phyloP scores from a whole-genome alignment of 2,797 vertebrate genomes.

The Bryconaethiops microstoma region DNA sequence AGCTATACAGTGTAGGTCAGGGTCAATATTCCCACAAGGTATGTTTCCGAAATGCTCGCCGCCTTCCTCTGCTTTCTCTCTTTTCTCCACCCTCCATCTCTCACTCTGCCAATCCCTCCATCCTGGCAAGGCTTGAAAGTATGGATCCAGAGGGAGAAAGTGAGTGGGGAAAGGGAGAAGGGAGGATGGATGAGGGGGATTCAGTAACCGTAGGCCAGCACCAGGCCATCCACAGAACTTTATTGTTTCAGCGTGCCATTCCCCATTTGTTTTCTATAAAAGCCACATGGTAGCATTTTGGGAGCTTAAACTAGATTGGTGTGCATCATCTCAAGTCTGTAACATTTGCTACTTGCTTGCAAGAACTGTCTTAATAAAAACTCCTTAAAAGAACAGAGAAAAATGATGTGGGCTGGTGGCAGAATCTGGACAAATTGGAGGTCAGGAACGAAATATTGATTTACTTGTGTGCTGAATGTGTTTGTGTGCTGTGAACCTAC shows the following conservation, averaged over 20 bases:
- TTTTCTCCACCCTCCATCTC: conserved; percentile 35
- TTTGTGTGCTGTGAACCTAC: conserved; percentile 32
- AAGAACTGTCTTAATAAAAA: conserved; percentile 68
- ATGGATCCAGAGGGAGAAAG: conserved; percentile 54
- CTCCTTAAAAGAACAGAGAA: conserved; percentile 56
- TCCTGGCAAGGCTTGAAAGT: conserved; percentile 79
- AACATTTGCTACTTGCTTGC: conserved; percentile 86
- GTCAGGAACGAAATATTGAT: conserved; percentile 39
- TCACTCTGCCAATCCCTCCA: conserved; percentile 57
- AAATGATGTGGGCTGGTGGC: conserved; percentile 14
- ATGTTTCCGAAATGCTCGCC: conserved; percentile 41
- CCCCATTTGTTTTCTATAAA: conserved; percentile 91
- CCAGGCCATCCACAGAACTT: conserved; percentile 70
- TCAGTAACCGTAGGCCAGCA: conserved; percentile 78
- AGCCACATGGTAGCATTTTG: conserved; percentile 91
- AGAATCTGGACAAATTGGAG: conserved; percentile 44
- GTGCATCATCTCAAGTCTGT: conserved; percentile 72
- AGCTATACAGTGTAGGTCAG: conserved; percentile 20
- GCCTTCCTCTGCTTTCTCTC: conserved; percentile 41
- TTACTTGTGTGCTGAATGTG: conserved; percentile 12
- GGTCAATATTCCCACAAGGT: conserved; percentile 65
- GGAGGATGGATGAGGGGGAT: conserved; percentile 68
- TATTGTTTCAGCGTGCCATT: conserved; percentile 81
- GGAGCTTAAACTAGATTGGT: conserved; percentile 78
- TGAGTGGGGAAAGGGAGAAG: conserved; percentile 64